Conservation (phyloP, 92 coral and sea anemone species). For the Hydrozoanthus gracilis region DNA sequence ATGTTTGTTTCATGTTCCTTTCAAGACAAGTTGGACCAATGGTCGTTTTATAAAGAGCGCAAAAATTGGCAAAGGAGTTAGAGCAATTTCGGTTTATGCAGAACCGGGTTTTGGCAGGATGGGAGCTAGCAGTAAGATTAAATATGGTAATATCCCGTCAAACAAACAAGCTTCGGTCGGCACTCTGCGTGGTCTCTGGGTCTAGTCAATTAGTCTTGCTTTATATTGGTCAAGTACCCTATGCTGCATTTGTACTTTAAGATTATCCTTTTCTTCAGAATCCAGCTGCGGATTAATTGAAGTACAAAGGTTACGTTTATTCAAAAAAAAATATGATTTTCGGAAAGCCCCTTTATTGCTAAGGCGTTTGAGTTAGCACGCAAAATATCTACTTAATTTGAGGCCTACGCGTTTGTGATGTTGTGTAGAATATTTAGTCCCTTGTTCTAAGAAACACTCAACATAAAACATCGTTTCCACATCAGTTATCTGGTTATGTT, state of each 20-base stretch:
- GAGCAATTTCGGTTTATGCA: no score
- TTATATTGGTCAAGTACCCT: neutral
- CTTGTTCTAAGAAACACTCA: conserved; percentile 29
- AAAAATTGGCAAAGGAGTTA: no score
- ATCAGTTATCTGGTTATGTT: conserved; percentile 1
- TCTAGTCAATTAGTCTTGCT: conserved; percentile 35
- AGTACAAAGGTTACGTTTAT: neutral
- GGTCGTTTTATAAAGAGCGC: no score
- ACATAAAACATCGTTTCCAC: conserved; percentile 7
- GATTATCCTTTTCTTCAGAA: neutral
- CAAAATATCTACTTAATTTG: neutral
- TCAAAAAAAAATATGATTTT: neutral
- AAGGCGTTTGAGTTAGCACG: neutral
- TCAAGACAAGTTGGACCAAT: no score
- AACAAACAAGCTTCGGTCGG: neutral
- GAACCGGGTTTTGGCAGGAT: neutral
- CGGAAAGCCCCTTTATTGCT: neutral
- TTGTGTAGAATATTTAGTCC: neutral
- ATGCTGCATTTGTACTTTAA: neutral
- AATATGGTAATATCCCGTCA: neutral
- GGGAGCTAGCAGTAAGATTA: neutral
- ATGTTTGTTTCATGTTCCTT: no score
- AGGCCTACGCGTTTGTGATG: neutral
- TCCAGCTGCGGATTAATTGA: neutral
- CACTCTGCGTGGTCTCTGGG: conserved; percentile 22